Conservation (phyloP, 1,140 invertebrate genomes). For the Araneus ventricosus region DNA sequence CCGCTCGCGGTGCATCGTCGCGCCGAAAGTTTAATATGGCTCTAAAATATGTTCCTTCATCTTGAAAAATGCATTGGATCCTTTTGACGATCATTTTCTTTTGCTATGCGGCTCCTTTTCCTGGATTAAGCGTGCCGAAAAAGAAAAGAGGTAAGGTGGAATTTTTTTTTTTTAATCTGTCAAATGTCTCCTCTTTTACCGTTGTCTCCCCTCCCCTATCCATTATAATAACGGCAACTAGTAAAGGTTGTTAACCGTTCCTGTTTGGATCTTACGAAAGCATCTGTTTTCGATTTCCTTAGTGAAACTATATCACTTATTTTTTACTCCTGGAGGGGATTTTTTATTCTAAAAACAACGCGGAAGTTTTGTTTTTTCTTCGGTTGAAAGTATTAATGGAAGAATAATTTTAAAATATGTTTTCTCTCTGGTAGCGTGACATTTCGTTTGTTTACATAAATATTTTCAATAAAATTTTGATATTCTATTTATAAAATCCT, state of each 20-base stretch:
- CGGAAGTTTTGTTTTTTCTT: neutral
- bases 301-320: neutral
- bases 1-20: constrained; percentile 5
- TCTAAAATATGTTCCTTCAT: constrained; percentile 54
- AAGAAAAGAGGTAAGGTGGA: constrained; percentile 65
- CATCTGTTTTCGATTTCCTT: neutral
- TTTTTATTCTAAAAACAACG: neutral
- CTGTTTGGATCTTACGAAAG: neutral
- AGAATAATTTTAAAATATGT: constrained; percentile 11
- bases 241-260: constrained; percentile 28
- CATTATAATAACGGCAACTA: constrained; percentile 55
- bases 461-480: neutral
- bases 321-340: neutral
- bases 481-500: neutral
- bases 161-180: constrained; percentile 39
- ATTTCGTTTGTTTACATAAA: constrained; percentile 11
- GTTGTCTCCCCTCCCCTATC: constrained; percentile 14
- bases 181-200: constrained; percentile 26
- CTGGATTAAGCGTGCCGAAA: constrained; percentile 59
- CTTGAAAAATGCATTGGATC: constrained; percentile 67
- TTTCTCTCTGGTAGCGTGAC: neutral
- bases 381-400: neutral
- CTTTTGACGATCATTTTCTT: constrained; percentile 59
- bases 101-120: constrained; percentile 59
- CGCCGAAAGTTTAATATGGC: constrained; percentile 56